phyloP scores from a whole-genome alignment of 2,113 vertebrate genomes.

The Okapia johnstoni region DNA sequence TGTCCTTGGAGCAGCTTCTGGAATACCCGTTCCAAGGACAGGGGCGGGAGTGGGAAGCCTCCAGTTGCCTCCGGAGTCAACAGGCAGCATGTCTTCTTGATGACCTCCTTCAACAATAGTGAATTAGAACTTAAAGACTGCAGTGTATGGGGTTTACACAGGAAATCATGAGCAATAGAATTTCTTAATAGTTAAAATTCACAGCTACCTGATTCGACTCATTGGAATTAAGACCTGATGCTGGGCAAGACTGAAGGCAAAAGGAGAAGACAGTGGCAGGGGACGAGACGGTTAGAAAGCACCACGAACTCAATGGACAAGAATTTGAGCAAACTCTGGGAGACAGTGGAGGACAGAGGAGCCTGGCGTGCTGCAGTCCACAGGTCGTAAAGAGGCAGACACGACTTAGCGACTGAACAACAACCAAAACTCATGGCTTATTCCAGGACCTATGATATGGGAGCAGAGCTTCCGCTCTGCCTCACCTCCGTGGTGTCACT shows the following conservation, averaged over 20 bases:
- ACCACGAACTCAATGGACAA: background rate
- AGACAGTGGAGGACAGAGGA: background rate
- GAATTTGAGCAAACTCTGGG: background rate
- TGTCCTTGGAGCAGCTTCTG: background rate
- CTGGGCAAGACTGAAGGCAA: background rate
- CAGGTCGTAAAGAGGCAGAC: background rate
- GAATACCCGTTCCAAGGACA: background rate
- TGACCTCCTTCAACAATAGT: background rate
- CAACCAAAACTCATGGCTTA: background rate
- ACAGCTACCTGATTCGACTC: background rate
- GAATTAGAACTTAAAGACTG: background rate
- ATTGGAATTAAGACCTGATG: background rate
- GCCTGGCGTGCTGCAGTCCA: background rate
- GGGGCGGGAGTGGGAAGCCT: background rate
- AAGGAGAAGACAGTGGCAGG: background rate
- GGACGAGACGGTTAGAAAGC: background rate
- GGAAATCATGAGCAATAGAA: background rate
- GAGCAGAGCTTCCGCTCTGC: background rate
- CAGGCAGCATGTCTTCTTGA: rapidly evolving
- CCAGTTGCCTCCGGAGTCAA: background rate
- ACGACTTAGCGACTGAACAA: background rate
- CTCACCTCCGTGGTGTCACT: background rate
- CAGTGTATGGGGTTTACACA: background rate
- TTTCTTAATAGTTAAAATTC: background rate
- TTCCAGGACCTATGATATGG: background rate